Percentiles rank a stretch among this genome's conserved stretches.
Conservation (phyloP, 2,797 vertebrate genomes). For the Hyperoplus immaculatus region DNA sequence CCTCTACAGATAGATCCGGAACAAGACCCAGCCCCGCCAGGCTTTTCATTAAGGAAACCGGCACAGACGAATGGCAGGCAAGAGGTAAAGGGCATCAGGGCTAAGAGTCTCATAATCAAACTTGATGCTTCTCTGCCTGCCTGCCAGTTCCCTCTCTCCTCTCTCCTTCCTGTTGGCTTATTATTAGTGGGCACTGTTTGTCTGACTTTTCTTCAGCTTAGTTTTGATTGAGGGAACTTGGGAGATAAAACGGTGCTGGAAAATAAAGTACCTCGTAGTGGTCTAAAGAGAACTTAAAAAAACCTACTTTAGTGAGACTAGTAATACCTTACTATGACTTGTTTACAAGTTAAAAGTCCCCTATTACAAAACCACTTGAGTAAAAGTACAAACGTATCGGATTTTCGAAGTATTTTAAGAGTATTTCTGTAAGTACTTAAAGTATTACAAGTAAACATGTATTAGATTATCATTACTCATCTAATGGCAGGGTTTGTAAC, state of each 20-base stretch:
- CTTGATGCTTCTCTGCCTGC: constrained; percentile 61
- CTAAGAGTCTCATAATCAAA: constrained; percentile 74
- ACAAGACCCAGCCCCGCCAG: constrained; percentile 42
- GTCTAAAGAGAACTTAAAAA: too few relatives aligned
- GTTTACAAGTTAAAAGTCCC: too few relatives aligned
- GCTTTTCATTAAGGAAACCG: constrained; percentile 76
- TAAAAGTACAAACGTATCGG: too few relatives aligned
- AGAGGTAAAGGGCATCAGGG: constrained; percentile 72
- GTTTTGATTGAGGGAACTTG: constrained; percentile 55
- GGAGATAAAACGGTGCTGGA: constrained; percentile 28
- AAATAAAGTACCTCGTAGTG: constrained; percentile 48
- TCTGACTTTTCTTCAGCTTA: constrained; percentile 46
- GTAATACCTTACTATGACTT: too few relatives aligned
- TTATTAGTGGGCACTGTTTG: constrained; percentile 62
- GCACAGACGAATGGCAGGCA: constrained; percentile 63
- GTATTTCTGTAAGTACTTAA: too few relatives aligned
- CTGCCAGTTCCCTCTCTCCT: constrained; percentile 1
- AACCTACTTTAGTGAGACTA: too few relatives aligned
- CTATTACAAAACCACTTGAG: too few relatives aligned
- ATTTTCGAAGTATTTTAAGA: too few relatives aligned
- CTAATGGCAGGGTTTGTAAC: too few relatives aligned
- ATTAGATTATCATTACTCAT: too few relatives aligned
- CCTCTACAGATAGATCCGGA: constrained; percentile 60
- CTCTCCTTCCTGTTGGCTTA: constrained; percentile 62
- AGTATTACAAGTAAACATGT: too few relatives aligned